Evolutionary conservation across 2,113 vertebrate genomes (phyloP), one percentile per base, ranked within the genome.

Genomic region (Pluvianellus socialis): DNA sequence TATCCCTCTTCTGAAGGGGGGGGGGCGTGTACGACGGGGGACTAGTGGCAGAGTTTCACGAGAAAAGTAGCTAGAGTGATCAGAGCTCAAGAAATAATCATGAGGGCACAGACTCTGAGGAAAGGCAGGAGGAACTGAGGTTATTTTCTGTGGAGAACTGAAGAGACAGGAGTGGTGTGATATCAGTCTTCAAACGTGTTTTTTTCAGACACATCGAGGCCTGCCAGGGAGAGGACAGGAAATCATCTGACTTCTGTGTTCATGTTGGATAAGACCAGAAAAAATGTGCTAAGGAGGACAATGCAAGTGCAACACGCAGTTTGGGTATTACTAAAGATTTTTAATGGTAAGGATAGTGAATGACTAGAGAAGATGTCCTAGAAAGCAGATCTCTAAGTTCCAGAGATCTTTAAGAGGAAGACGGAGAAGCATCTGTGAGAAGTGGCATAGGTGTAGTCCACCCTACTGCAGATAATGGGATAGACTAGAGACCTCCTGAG

Each of bases 201-300:
- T 92, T 79, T 79, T 87, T 79, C 30, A 75, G 93, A 79, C 35
- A 56, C 56, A 76, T 72, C 0, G 9, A 71, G 84, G 61, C 44
- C 53, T 90, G 81, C 53, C 90, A 88, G 66, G 33, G 53, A 85
- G 52, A 85, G 58, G 40, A 42, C 53, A 93, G 96, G 94, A 96
- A 97, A 79, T 42, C 59, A 28, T 75, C 52, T 95, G 92, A 79
- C 77, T 74, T 85, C 49, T 65, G 19, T 85, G 77, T 76, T 90
- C 40, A 28, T 28, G 24, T 68, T 0, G 1, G 90, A 87, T 94
- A 96, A 85, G 45, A 82, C 66, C 66, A 91, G 61, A 81, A 90
- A 71, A 96, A 90, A 49, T 65, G 35, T 87, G 65, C 70, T 67
- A 74, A 67, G 45, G 23, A 32, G 70, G 40, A 95, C 81, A 82